Base-by-base conservation (phyloP, 2,797 vertebrate species). In the Allobates femoralis region DNA sequence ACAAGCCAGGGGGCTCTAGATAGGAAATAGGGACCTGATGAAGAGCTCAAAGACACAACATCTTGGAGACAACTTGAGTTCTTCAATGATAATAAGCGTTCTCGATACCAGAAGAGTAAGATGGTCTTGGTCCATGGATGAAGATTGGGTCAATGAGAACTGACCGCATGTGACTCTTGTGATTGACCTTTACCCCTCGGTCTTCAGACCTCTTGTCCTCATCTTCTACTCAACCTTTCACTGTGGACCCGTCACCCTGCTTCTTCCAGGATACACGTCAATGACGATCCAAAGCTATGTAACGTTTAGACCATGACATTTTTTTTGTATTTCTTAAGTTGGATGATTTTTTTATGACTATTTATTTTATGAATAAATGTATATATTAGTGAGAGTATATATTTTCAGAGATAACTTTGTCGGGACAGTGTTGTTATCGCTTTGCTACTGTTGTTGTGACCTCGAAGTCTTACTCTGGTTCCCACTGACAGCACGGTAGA, bases 341-440 rank as follows among this genome's bases (percentile, higher is more conserved):
- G 81, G 93, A 94, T 95, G 94, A 90, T 91, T 92, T 86, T 96
- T 96, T 95, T 94, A 96, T 96, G 94, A 96, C 95, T 97, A 98
- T 98, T 98, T 98, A 98, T 98, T 97, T 96, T 91, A 94, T 93
- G 91, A 93, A 93, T 90, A 94, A 92, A 93, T 97, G 96, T 98
- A 96, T 93, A 97, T 97, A 97, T 96, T 96, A 96, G 96, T 92
- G 94, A 96, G 95, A 95, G 93, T 96, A 96, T 97, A 97, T 97
- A 97, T 97, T 96, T 96, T 93, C 94, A 87, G 92, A 94, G 93
- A 90, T 94, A 95, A 92, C 92, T 93, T n/a, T 93, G 91, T 94
- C 87, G 81, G 93, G 93, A 93, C 95, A 94, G 94, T 96, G 95
- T 96, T 94, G 94, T 95, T 94, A 90, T 95, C 91, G 93, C 93